A percentile compares a stretch with the other conserved stretches of the same genome.
These are phyloP conservation scores for Orius insidiosus DNA, from an alignment of 1,140 invertebrate genomes.

Conservation along the genomic window DNA sequence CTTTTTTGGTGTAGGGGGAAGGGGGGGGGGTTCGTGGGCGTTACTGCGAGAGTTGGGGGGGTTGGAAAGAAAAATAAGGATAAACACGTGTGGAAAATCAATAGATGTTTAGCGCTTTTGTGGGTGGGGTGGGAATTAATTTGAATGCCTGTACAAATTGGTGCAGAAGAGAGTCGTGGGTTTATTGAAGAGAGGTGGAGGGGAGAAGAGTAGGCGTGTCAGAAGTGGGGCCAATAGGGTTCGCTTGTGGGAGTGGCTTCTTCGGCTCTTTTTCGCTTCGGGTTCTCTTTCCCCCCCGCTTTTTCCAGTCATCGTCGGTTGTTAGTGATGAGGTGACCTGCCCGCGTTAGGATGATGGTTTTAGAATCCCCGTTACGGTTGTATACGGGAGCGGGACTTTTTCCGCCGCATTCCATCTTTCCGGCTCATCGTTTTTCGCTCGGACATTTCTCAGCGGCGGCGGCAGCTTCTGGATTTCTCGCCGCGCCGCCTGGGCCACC, in stretches of 20 bases:
- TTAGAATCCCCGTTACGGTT: conserved; percentile 7
- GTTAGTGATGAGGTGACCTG: conserved; percentile 9
- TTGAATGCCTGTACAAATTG: conserved; percentile 9
- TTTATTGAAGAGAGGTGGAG: background rate
- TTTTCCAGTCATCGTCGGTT: background rate
- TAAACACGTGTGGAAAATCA: conserved; percentile 9
- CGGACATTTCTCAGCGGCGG: background rate
- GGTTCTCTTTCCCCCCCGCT: background rate
- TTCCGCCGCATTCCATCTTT: conserved; percentile 4
- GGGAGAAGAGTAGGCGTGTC: background rate
- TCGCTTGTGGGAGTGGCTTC: background rate
- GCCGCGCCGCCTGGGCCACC: background rate
- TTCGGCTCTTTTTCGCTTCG: background rate
- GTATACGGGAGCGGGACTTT: conserved; percentile 4
- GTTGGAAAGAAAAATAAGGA: background rate
- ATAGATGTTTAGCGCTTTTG: conserved; percentile 5
- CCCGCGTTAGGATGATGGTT: conserved; percentile 9
- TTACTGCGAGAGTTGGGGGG: no score
- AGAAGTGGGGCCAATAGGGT: background rate
- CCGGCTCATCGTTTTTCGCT: conserved; percentile 3
- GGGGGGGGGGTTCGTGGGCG: background rate
- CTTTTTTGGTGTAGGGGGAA: background rate
- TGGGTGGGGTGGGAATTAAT: conserved; percentile 1
- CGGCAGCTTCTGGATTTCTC: conserved; percentile 6
- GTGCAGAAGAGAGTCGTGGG: no score